Evolutionary conservation across 2,888 invertebrate species (phyloP).

Genomic region (Polia nebulosa): DNA sequence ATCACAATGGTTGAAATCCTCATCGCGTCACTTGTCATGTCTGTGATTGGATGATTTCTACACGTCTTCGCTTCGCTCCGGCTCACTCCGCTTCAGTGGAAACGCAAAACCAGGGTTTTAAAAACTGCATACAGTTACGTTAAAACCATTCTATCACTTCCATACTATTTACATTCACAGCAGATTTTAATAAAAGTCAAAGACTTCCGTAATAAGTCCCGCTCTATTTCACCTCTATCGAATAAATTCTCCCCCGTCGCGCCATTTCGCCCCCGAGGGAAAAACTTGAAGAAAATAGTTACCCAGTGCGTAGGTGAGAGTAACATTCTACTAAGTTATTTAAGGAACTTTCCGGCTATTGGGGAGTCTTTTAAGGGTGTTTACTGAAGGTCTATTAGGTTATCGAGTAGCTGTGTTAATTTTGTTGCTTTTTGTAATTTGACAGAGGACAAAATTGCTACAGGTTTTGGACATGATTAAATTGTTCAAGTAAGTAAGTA

Average conservation of each 20-base stretch:
- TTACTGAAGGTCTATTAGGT: conserved; percentile 20
- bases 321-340: conserved; percentile 51
- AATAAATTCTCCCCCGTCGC: conserved; percentile 40
- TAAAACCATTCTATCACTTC: neutral
- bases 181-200: conserved; percentile 27
- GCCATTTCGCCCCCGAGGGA: conserved; percentile 12
- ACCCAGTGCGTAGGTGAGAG: conserved; percentile 39
- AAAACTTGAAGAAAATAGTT: conserved; percentile 37
- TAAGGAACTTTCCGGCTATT: conserved; percentile 24
- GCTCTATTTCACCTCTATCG: conserved; percentile 45
- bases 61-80: too few relatives aligned
- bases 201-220: conserved; percentile 26
- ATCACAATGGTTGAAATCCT: too few relatives aligned
- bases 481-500: too few relatives aligned
- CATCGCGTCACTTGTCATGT: too few relatives aligned
- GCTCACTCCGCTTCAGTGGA: too few relatives aligned
- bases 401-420: conserved; percentile 6
- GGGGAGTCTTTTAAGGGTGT: conserved; percentile 18
- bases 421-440: neutral
- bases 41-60: too few relatives aligned
- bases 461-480: too few relatives aligned
- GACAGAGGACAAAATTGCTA: too few relatives aligned
- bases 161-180: conserved; percentile 1
- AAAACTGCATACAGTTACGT: neutral
- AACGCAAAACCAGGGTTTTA: neutral